Evolutionary conservation across 2,888 invertebrate genomes (phyloP), one percentile per base, ranked within the genome.

Genomic region (Lasius platythorax): DNA sequence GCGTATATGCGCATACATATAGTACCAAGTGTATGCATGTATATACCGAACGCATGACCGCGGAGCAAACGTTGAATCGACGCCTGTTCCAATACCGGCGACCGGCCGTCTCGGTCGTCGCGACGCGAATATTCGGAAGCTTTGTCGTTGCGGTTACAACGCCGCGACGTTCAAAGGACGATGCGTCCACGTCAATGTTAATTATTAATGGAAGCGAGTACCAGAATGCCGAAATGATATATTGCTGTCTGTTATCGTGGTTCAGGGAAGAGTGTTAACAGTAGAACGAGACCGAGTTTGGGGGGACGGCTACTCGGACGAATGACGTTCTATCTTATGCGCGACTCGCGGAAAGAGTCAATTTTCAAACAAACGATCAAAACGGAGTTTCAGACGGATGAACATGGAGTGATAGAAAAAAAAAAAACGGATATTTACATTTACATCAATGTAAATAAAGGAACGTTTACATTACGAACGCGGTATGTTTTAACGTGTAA

Each of bases 31-130:
- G 68, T 53, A 46, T 58, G 30, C 50, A 15, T 33, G 33, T 78
- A 11, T 58, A 68, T 33, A 58, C 5, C 58, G 67, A 78, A 58
- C 79, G 43, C 68, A 79, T 6, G 58, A 58, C 33, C 68, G 79
- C 46, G 46, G 46, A 61, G 61, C 68, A 37, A 82, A 73, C 73
- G 87, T 23, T 76, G 50, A 30, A 40, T 76, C 50, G 84, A 74
- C 81, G 76, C 37, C 68, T 64, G 86, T 85, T 85, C 81, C 81
- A 78, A 89, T 86, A 63, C 53, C 68, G 66, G 66, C 82, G 86
- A 84, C 81, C 74, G 79, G 68, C 82, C 66, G 70, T 79, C 70
- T 68, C 58, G 78, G 56, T 68, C 78, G 76, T 83, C 78, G 53
- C 53, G 64, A 58, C 56, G 23, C 67, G 50, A 43, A 56, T 70